Evolutionary conservation across 1,140 invertebrate genomes (phyloP), one percentile per base, ranked within the genome.

Genomic region (Penaeus vannamei): DNA sequence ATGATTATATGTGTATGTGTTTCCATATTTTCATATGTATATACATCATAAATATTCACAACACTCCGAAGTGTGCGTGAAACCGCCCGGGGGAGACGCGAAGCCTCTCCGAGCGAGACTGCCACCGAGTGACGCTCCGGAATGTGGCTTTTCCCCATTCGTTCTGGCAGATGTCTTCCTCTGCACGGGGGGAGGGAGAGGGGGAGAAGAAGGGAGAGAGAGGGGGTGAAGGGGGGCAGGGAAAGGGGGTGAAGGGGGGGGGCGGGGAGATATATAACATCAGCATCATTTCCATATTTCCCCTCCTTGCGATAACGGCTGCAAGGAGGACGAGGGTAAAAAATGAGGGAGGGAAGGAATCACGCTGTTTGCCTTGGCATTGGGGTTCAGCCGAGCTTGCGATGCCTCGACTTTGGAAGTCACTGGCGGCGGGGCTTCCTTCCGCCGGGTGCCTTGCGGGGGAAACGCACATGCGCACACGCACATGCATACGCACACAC

Each of bases 41-140:
- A 76, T 76, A 76, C 32, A 76, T 76, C n/a, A 76, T 76, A 76
- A 7, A 76, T 76, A 76, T 76, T 26, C n/a, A 72, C n/a, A 72
- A 42, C 36, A 42, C 8, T 42, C 8, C 1, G 26, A 26, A 72
- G 26, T 29, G 17, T 17, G 32, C 19, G 26, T 72, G 4, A 17
- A 72, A 26, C 32, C 1, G 32, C 32, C 7, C 23, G 0, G 32
- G 32, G 32, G 10, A 72, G 26, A n/a, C 19, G n/a, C 17, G 32
- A 29, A 2, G 19, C 61, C n/a, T 19, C 22, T 26, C 32, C 20
- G 32, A 29, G 23, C n/a, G 32, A 14, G 20, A 61, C 29, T 22
- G 26, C 46, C 26, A 22, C n/a, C 22, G 42, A 26, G 42, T 82
- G 10, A 53, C 5, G 23, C 46, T 32, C 22, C 32, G 72, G 29